Evolutionary conservation across 1,140 invertebrate genomes (phyloP), one percentile per base, ranked within the genome.

Genomic region (Ectropis grisescens): DNA sequence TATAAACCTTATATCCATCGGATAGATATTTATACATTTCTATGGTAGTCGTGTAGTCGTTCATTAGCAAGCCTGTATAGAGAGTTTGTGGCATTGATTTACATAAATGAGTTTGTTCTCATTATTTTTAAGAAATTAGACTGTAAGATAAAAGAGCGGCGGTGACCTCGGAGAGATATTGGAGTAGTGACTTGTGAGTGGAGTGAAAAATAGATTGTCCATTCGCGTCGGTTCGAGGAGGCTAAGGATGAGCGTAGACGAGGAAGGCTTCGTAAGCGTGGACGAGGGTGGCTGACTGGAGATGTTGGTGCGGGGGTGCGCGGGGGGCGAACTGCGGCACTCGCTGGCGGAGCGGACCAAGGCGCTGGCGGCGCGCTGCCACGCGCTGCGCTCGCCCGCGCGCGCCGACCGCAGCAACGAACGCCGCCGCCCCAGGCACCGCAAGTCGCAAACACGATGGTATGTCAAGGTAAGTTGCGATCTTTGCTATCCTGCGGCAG

Each of bases 391-490:
- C 11, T 71, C 75, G 37, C 70, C 75, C 27, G 66, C 70, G 9
- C 67, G 71, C 29, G 37, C 38, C 6, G 69, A 74, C 11, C 58
- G 66, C 34, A 67, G 58, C 33, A 37, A 51, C 9, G 68, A 76
- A 32, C 67, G 71, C 26, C 58, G 65, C 32, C 59, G 68, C 14
- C 47, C 54, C 41, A 69, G 59, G 37, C 62, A 60, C 29, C 58
- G 68, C 42, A 80, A 80, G 33, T 80, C 75, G 5, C 75, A 80
- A 39, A 75, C 75, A 19, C 47, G 68, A 32, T 80, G 75, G 75
- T 80, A 80, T 32, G 71, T 80, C 53, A 80, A 80, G 71, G 75
- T 80, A 65, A 75, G 68, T 62, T 58, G 50, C n/a, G 37, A 3
- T 46, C 40, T 29, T 29, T n/a, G 26, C 19, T 22, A 5, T 22